These are phyloP conservation scores for Peromyscus maniculatus DNA, from an alignment of 2,113 vertebrate species.

Conservation along the genomic window DNA sequence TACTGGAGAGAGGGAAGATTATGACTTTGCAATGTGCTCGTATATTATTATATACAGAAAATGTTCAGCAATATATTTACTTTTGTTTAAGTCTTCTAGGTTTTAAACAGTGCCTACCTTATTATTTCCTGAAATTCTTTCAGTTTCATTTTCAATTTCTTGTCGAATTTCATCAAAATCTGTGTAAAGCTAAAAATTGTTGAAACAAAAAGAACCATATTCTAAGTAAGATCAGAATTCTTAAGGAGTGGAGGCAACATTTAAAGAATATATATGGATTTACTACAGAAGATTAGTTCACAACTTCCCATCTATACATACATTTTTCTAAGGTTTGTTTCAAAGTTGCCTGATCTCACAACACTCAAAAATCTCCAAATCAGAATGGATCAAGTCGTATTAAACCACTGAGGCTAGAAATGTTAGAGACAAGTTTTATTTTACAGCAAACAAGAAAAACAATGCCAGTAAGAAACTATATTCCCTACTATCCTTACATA, in stretches of 20 bases:
- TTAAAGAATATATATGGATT: conserved; percentile 22
- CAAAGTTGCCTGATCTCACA: conserved; percentile 12
- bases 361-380: conserved; percentile 53
- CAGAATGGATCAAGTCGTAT: background rate
- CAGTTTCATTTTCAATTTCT: conserved; percentile 98
- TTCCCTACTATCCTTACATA: conserved; percentile 5
- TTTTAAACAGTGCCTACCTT: conserved; percentile 90
- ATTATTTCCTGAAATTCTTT: conserved; percentile 97
- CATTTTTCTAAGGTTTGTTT: conserved; percentile 41
- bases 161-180: conserved; percentile 98
- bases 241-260: background rate
- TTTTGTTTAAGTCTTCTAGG: background rate
- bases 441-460: background rate
- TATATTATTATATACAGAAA: background rate
- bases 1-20: background rate
- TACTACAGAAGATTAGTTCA: conserved; percentile 49
- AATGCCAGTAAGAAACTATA: conserved; percentile 41
- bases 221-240: conserved; percentile 49
- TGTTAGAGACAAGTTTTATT: conserved; percentile 46
- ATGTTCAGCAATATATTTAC: background rate
- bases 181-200: conserved; percentile 92
- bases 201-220: conserved; percentile 50
- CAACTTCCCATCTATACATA: conserved; percentile 14
- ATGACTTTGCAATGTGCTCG: background rate
- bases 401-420: conserved; percentile 44